Evolutionary conservation across 2,113 vertebrate species (phyloP), one percentile per base, ranked within the genome.

Genomic region (Corythoichthys haematopterus): DNA sequence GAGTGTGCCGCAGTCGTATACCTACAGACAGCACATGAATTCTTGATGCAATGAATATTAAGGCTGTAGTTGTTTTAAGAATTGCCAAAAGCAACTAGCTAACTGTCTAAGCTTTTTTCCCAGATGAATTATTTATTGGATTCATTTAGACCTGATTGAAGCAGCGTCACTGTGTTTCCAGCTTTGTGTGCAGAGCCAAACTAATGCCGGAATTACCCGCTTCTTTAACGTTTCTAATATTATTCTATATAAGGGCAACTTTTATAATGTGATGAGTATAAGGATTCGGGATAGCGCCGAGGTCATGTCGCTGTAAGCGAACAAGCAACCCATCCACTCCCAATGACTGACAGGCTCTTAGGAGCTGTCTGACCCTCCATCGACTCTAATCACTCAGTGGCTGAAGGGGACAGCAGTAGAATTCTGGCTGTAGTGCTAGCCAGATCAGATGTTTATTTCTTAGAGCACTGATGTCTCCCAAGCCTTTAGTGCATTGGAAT

Each of bases 21-120:
- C 75, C 64, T 80, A 76, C 80, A 83, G 53, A 80, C 71, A 2
- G 66, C 0, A 4, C 52, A 65, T 69, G 70, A 74, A 72, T 70
- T 70, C 76, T 68, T 64, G 74, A 43, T 75, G 57, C 68, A 80
- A 80, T 85, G 72, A 85, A 85, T 85, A 82, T 73, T 75, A 66
- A 75, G 72, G 64, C 75, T 82, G 68, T 83, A 71, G 63, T 79
- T 72, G 75, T 68, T 88, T 80, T 68, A 68, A 72, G 38, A 70
- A 77, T 73, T 77, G 78, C 76, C 76, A 69, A 77, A 81, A 83
- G 85, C 80, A 65, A 74, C 70, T 78, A 61, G 68, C 38, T 64
- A 64, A 82, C 80, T 83, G 81, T 84, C 79, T 48, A 78, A 79
- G 77, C 71, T 83, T 87, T 84, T 79, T 79, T 83, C 74, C 68